Conservation (phyloP, 2,113 vertebrate genomes). For the Channa maculata region DNA sequence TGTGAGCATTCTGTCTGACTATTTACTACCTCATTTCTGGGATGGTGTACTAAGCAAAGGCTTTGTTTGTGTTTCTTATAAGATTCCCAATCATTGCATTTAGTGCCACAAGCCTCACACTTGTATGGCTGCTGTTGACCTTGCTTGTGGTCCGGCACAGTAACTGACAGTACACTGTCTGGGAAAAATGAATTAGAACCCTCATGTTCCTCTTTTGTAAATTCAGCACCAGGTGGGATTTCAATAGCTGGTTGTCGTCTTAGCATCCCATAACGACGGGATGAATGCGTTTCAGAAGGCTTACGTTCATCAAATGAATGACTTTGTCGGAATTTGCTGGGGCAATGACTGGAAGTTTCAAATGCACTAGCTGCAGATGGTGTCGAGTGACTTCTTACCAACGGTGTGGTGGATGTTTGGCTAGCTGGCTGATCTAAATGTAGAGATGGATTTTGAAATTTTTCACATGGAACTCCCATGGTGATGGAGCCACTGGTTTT, state of each 20-base stretch:
- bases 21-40: constrained; percentile 75
- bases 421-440: constrained; percentile 60
- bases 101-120: constrained; percentile 91
- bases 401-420: constrained; percentile 84
- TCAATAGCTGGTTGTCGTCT: constrained; percentile 95
- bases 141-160: constrained; percentile 68
- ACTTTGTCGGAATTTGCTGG: constrained; percentile 87
- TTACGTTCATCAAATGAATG: constrained; percentile 95
- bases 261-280: constrained; percentile 91
- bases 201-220: constrained; percentile 68
- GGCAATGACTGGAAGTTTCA: constrained; percentile 83
- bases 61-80: constrained; percentile 93
- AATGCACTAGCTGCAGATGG: constrained; percentile 89
- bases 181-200: constrained; percentile 62
- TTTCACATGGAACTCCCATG: constrained; percentile 81
- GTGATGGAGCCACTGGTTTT: constrained; percentile 81
- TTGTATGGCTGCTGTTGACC: constrained; percentile 83
- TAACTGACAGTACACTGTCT: constrained; percentile 41
- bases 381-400: constrained; percentile 96
- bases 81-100: constrained; percentile 91
- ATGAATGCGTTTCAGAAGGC: constrained; percentile 82
- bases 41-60: constrained; percentile 85
- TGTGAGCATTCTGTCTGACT: constrained; percentile 85
- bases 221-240: constrained; percentile 89
- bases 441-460: constrained; percentile 75